phyloP scores from a whole-genome alignment of 2,888 invertebrate genomes.

The Oconnorella tubifera region DNA sequence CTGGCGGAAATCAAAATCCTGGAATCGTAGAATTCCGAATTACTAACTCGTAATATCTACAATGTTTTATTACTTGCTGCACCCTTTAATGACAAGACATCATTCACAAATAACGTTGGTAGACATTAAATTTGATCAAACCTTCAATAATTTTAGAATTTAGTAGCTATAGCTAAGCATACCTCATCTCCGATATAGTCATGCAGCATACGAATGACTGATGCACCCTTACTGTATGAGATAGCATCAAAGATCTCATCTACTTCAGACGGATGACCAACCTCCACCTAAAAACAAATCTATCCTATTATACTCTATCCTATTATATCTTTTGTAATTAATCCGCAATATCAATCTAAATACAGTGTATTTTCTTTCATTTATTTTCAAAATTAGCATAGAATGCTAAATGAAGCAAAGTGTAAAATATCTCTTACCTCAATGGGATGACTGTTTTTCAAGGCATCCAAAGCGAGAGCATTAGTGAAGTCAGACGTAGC shows the following conservation, averaged over 20 bases:
- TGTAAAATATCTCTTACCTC: constrained; percentile 67
- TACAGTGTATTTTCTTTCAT: too few relatives aligned
- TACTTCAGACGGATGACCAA: constrained; percentile 88
- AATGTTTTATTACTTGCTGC: not conserved
- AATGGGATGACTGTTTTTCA: constrained; percentile 91
- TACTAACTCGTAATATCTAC: too few relatives aligned
- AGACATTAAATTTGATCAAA: too few relatives aligned
- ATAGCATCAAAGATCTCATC: constrained; percentile 98
- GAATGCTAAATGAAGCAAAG: not conserved
- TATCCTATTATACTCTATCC: too few relatives aligned
- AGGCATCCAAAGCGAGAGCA: constrained; percentile 72
- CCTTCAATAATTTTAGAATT: not conserved
- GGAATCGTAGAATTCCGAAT: too few relatives aligned
- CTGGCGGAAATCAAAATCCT: too few relatives aligned
- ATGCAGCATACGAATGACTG: constrained; percentile 90
- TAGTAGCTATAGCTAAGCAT: too few relatives aligned
- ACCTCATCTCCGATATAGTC: constrained; percentile 83
- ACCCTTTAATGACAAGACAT: too few relatives aligned
- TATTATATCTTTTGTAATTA: too few relatives aligned
- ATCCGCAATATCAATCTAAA: too few relatives aligned
- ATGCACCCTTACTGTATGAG: constrained; percentile 92
- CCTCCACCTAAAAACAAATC: constrained; percentile 63
- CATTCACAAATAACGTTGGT: too few relatives aligned
- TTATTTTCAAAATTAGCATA: too few relatives aligned
- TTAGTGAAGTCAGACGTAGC: constrained; percentile 80